Conservation (phyloP, 2,888 invertebrate species). For the Antheraea yamamai region DNA sequence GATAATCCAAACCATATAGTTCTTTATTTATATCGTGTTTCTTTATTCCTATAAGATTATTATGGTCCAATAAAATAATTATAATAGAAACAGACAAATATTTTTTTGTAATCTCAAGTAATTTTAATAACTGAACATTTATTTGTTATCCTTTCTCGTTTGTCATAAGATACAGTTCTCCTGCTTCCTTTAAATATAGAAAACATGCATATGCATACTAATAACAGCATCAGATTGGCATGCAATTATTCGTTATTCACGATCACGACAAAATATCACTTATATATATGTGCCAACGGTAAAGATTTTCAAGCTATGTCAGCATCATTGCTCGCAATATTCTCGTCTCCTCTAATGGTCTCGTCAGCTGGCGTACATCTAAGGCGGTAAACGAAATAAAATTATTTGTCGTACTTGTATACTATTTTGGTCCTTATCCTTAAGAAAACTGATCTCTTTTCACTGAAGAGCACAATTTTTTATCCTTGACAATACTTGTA, state of each 20-base stretch:
- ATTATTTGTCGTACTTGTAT: constrained; percentile 18
- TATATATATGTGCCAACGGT: constrained; percentile 47
- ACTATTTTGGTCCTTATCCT: background rate
- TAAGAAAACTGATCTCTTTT: background rate
- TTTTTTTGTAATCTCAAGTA: background rate
- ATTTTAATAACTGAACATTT: background rate
- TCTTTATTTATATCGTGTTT: background rate
- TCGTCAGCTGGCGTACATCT: constrained; percentile 36
- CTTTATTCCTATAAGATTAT: background rate
- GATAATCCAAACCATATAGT: background rate
- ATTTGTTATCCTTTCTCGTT: background rate
- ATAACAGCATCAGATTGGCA: constrained; percentile 24
- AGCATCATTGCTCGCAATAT: constrained; percentile 52
- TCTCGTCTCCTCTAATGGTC: constrained; percentile 68
- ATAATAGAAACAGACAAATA: background rate
- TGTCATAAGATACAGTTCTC: background rate
- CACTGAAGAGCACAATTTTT: background rate
- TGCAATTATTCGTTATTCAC: constrained; percentile 45
- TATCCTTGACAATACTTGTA: background rate
- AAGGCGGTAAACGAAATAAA: constrained; percentile 32
- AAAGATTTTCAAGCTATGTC: constrained; percentile 54
- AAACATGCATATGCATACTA: background rate
- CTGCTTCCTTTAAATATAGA: background rate
- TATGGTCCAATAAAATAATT: too few relatives aligned
- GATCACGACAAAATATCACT: constrained; percentile 65